Conservation (phyloP, 2,888 invertebrate species). For the Drosophila nr. perissopoda region DNA sequence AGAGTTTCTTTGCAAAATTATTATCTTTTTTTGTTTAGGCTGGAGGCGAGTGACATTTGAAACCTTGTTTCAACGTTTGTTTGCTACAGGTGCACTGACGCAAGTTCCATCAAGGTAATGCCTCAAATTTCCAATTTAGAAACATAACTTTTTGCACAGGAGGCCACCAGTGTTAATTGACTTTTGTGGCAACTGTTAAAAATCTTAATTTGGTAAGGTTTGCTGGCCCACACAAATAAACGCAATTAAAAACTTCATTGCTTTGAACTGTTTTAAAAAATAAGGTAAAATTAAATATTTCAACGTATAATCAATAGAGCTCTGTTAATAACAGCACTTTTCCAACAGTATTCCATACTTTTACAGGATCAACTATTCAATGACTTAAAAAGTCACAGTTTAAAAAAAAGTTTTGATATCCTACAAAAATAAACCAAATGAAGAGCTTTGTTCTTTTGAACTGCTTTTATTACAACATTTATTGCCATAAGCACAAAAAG, state of each 20-base stretch:
- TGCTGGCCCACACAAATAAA: not conserved
- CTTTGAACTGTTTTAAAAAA: not conserved
- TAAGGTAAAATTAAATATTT: not conserved
- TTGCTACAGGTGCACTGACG: constrained; percentile 32
- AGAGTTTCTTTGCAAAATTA: constrained; percentile 18
- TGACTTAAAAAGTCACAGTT: not conserved
- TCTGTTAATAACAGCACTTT: not conserved
- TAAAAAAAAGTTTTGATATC: not conserved
- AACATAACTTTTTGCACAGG: not conserved
- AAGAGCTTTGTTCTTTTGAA: not conserved
- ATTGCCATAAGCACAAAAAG: not conserved
- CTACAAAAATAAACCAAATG: not conserved
- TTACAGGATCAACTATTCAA: not conserved
- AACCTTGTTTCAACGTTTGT: constrained; percentile 3
- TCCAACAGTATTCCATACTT: not conserved
- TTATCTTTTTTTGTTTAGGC: not conserved
- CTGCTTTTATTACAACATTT: not conserved
- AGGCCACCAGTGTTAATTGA: constrained; percentile 11
- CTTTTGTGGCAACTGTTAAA: not conserved
- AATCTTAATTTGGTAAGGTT: not conserved
- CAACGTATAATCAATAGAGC: not conserved
- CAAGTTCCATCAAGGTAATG: constrained; percentile 37
- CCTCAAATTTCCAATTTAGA: constrained; percentile 5
- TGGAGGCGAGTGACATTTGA: constrained; percentile 20
- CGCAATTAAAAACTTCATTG: not conserved